A percentile compares a stretch with the other conserved stretches of the same genome.
These are phyloP conservation scores for Pluvianellus socialis DNA, from an alignment of 2,113 vertebrate genomes.

Conservation along the genomic window DNA sequence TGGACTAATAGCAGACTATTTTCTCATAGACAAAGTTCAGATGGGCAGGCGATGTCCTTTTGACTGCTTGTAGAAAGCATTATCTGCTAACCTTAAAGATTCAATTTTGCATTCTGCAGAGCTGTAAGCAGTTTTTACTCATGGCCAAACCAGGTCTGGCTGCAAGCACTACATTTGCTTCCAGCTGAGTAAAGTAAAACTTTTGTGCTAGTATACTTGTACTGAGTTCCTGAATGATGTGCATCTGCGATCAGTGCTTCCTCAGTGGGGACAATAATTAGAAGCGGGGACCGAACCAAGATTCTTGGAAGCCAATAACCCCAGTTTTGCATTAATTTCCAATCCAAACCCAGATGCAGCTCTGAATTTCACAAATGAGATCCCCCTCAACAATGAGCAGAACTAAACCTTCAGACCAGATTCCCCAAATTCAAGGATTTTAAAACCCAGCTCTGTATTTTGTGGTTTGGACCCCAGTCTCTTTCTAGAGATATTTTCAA, in stretches of 20 bases:
- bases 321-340: slow-evolving; percentile 10
- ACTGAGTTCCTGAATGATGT: neutral
- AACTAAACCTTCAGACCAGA: slow-evolving; percentile 22
- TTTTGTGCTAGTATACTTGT: neutral
- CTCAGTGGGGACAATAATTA: slow-evolving; percentile 34
- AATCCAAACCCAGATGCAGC: slow-evolving; percentile 19
- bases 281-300: neutral
- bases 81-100: neutral
- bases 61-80: neutral
- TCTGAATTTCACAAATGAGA: slow-evolving; percentile 33
- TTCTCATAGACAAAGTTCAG: neutral
- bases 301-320: slow-evolving; percentile 20
- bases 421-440: slow-evolving; percentile 1
- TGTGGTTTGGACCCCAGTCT: slow-evolving; percentile 39
- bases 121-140: neutral
- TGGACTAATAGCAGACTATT: neutral
- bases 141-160: slow-evolving; percentile 7
- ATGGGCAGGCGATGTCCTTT: neutral
- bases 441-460: neutral
- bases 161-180: slow-evolving; percentile 24
- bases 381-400: neutral
- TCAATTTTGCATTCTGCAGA: neutral
- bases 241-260: neutral
- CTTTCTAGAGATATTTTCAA: slow-evolving; percentile 45
- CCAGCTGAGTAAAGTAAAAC: slow-evolving; percentile 19